Evolutionary conservation across 1,140 invertebrate species (phyloP), one percentile per base, ranked within the genome.

Genomic region (Euwallacea fornicatus): DNA sequence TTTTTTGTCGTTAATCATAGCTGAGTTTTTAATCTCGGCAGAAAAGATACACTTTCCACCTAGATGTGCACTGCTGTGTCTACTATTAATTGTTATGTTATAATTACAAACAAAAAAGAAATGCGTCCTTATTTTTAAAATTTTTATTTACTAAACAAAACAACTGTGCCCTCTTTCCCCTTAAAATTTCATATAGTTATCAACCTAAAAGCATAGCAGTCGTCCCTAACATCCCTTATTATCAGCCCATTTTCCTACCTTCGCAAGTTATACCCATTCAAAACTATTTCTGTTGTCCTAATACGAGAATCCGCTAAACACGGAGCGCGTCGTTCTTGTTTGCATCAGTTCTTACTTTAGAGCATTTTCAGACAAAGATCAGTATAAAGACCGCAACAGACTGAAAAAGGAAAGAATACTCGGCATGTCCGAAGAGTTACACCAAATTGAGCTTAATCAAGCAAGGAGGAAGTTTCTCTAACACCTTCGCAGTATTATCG

Each of bases 251-350:
- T 33, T 2, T 4, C 21, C 21, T 2, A 33, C 21, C 21, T 50
- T 50, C 46, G 46, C 13, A 50, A 50, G 46, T 50, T 50, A 50
- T 50, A 50, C 46, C 46, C 46, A 2, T 75, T 16, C 64, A 9
- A 13, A 50, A 50, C 46, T 11, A 11, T 13, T 16, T 16, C 60
- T 62, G 42, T 15, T 46, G 9, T 62, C 60, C 60, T 62, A 43
- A 7, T 44, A 47, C 8, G 43, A 47, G 60, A 62, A 62, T 62
- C 42, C 60, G 42, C 2, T 46, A 62, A 46, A 47, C 60, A 43
- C 43, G 41, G 43, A 62, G 60, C 60, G 60, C 42, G 60, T 43
- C 43, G 9, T 62, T 46, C 60, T 62, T 62, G 13, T 44, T 9
- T 41, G 8, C 10, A 10, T 50, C 46, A 50, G 9, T 50, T 50